Conservation (phyloP, 30 jellyfish, hydroid and myxozoan genomes). For the Pseudorhiza aurosa region DNA sequence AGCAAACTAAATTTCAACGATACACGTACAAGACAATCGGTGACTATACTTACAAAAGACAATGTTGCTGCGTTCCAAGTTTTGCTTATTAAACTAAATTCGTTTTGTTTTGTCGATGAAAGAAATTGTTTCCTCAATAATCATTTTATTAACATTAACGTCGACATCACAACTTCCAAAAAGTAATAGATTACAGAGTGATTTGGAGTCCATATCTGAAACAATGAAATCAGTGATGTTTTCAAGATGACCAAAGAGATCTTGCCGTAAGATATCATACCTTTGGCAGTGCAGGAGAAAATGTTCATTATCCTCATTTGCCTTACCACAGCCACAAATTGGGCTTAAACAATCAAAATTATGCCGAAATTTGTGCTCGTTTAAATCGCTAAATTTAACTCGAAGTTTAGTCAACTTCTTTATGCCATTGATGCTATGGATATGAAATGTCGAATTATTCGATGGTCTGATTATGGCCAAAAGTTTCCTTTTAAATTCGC, state of each 20-base stretch:
- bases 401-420: constrained; percentile 26
- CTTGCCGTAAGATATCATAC: constrained; percentile 9
- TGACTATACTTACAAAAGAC: constrained; percentile 5
- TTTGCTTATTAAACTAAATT: constrained; percentile 1
- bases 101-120: constrained; percentile 27
- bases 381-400: constrained; percentile 6
- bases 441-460: neutral
- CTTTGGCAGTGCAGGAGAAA: constrained; percentile 52
- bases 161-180: constrained; percentile 26
- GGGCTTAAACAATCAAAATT: constrained; percentile 29
- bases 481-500: constrained; percentile 20
- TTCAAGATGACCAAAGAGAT: constrained; percentile 24
- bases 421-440: neutral
- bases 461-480: constrained; percentile 21
- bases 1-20: neutral
- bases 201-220: constrained; percentile 43
- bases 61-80: constrained; percentile 36
- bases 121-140: constrained; percentile 28
- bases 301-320: constrained; percentile 16
- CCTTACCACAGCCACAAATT: constrained; percentile 25
- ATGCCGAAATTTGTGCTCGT: constrained; percentile 41
- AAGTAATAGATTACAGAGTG: constrained; percentile 22
- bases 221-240: neutral
- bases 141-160: constrained; percentile 30
- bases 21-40: constrained; percentile 5